A percentile compares a stretch with the other conserved stretches of the same genome.
These are phyloP conservation scores for Hemiscyllium ocellatum DNA, from an alignment of 2,113 vertebrate species.

Conservation along the genomic window DNA sequence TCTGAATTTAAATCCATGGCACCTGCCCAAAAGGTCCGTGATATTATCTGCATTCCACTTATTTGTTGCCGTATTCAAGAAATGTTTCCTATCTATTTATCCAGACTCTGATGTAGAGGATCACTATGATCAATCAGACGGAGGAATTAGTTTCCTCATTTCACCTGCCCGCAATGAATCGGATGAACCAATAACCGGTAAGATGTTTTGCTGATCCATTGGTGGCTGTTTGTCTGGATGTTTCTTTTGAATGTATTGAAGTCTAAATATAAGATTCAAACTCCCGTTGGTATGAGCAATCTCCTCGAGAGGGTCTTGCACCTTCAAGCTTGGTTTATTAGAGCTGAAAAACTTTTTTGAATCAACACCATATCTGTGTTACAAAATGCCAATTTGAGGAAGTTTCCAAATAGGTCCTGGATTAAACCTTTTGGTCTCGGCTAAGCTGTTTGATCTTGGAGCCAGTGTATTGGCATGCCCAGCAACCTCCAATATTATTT, in stretches of 20 bases:
- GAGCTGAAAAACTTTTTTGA: neutral
- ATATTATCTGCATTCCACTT: neutral
- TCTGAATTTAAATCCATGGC: neutral
- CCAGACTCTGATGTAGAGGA: constrained; percentile 73
- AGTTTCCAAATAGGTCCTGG: no score
- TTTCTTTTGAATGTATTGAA: neutral
- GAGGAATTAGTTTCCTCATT: constrained; percentile 60
- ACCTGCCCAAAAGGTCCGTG: neutral
- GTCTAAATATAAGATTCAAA: neutral
- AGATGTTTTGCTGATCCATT: constrained; percentile 42
- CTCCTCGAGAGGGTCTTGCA: neutral
- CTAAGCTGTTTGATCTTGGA: neutral
- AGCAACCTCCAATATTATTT: neutral
- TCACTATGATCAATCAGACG: constrained; percentile 53
- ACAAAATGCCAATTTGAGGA: neutral
- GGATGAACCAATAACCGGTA: constrained; percentile 56
- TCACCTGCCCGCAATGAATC: constrained; percentile 52
- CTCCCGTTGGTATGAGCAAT: neutral
- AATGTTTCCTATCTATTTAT: constrained; percentile 51
- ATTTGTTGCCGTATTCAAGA: neutral
- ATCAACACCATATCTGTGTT: neutral
- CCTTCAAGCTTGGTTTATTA: neutral
- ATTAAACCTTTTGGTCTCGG: neutral
- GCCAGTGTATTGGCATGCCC: neutral
- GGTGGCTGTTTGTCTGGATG: neutral